Base-by-base conservation (phyloP, 1,140 invertebrate species). In the Drosophila sturtevanti region DNA sequence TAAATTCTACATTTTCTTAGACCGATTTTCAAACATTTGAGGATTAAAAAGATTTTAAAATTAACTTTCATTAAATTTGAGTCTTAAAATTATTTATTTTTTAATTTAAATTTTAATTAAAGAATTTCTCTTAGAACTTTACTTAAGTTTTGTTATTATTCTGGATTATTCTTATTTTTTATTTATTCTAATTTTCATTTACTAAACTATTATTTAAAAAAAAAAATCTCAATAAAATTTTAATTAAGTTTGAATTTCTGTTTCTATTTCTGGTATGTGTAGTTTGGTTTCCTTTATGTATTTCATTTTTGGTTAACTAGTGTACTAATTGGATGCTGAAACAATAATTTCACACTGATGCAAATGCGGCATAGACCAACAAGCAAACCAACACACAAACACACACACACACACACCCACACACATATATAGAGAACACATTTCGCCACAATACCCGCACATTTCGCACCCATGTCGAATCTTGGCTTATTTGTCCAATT, bases 401-500 rank as follows among this genome's bases (percentile, higher is more conserved):
- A 67, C 44, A 54, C 31, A 22, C 51, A 34, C 31, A 21, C 18
- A 27, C 5, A 51, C 34, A 35, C 18, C 21, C 66, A 60, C 31
- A 52, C 38, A 34, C 35, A 24, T 16, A 18, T 24, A 18, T 24
- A 34, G 22, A 24, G 27, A 6, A 31, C 27, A 31, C 27, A 31
- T 31, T 31, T 27, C 21, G 14, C 34, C 24, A 52, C 69, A 52
- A 38, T 38, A 61, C 69, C 37, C 63, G 66, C 67, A 74, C 52
- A 75, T 63, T 68, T 56, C 63, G 16, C 37, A 22, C 2, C 34
- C 37, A 31, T 27, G 71, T 52, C 56, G 67, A 56, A 75, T 68
- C 63, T 58, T 64, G 61, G 62, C 51, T 75, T 56, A 72, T 75
- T 75, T 63, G 58, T 59, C 75, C 58, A 56, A 52, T 75, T 75